Evolutionary conservation across 2,888 invertebrate genomes (phyloP).

Genomic region (Trichogramma evanescens): DNA sequence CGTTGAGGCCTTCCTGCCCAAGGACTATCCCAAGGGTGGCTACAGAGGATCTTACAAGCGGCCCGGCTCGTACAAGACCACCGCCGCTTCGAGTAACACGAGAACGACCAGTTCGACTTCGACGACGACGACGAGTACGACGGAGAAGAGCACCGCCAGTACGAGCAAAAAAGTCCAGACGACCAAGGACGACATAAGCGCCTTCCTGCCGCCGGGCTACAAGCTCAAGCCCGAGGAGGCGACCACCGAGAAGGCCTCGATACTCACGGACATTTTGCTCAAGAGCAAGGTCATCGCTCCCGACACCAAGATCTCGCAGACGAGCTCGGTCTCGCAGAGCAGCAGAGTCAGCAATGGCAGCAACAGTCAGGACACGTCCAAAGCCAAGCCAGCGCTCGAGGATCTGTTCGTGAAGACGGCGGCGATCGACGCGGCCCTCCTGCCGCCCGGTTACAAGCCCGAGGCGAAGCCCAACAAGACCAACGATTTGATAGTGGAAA

Average conservation of each 20-base stretch:
- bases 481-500: not conserved
- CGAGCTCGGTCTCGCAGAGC: too few relatives aligned
- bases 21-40: conserved; percentile 23
- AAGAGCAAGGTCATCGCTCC: conserved; percentile 39
- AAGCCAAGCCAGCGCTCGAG: conserved; percentile 24
- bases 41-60: conserved; percentile 10
- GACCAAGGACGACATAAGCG: conserved; percentile 50
- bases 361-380: not conserved
- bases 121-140: conserved; percentile 15
- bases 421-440: conserved; percentile 47
- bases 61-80: conserved; percentile 11
- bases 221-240: conserved; percentile 50
- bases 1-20: conserved; percentile 28
- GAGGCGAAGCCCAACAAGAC: not conserved
- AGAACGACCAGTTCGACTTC: conserved; percentile 7
- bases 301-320: too few relatives aligned
- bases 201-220: conserved; percentile 62
- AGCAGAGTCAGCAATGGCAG: too few relatives aligned
- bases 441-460: conserved; percentile 55
- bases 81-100: not conserved
- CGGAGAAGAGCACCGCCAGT: conserved; percentile 14
- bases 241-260: conserved; percentile 38
- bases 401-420: conserved; percentile 40
- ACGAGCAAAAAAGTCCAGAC: conserved; percentile 17
- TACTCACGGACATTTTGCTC: conserved; percentile 37